Percentiles rank a stretch among this genome's conserved stretches.
Evolutionary conservation across 2,888 invertebrate genomes (phyloP).

Genomic region (Phoronis australis): DNA sequence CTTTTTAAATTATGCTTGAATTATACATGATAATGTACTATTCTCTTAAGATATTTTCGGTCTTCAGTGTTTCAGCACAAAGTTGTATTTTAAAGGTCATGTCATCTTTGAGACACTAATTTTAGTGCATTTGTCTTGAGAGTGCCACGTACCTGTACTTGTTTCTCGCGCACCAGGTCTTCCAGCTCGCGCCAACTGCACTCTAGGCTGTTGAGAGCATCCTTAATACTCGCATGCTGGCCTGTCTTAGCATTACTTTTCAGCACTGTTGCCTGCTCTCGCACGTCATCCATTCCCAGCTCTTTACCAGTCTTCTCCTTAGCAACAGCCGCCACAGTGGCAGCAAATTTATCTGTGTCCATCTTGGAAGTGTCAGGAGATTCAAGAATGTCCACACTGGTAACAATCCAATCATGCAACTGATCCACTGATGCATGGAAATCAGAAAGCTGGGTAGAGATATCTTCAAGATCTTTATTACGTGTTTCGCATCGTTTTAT

Average conservation of each 20-base stretch:
- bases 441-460: conserved; percentile 61
- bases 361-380: conserved; percentile 64
- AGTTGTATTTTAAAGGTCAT: too few relatives aligned
- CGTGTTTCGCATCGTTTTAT: conserved; percentile 73
- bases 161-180: conserved; percentile 77
- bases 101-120: too few relatives aligned
- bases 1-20: too few relatives aligned
- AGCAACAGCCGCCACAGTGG: conserved; percentile 58
- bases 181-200: conserved; percentile 83
- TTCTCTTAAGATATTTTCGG: too few relatives aligned
- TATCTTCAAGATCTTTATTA: conserved; percentile 76
- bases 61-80: too few relatives aligned
- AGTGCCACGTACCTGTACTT: conserved; percentile 49
- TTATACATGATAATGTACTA: too few relatives aligned
- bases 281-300: conserved; percentile 28
- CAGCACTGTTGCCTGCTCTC: conserved; percentile 32
- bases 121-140: neutral
- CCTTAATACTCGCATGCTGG: conserved; percentile 34
- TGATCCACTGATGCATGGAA: conserved; percentile 57
- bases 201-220: conserved; percentile 61
- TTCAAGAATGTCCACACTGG: conserved; percentile 31
- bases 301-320: conserved; percentile 25
- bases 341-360: conserved; percentile 60
- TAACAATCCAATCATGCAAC: conserved; percentile 36
- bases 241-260: conserved; percentile 39